A percentile compares a stretch with the other conserved stretches of the same genome.
Evolutionary conservation across 2,113 vertebrate genomes (phyloP).

Genomic region (Chionodraco myersi): DNA sequence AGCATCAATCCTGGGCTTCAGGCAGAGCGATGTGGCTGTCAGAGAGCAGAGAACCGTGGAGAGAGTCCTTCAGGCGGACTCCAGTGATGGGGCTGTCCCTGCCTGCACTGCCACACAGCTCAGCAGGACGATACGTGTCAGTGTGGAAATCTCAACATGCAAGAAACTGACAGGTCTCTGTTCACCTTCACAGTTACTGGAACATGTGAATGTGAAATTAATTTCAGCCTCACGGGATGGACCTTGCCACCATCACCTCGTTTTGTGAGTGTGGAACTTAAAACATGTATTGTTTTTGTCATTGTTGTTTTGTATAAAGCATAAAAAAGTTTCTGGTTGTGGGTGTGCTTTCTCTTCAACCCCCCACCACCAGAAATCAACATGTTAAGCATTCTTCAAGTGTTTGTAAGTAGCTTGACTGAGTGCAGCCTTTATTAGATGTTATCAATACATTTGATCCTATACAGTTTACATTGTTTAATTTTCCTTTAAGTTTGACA

Average conservation of each 20-base stretch:
- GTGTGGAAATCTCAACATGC: not conserved
- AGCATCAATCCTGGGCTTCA: not conserved
- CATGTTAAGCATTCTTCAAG: not conserved
- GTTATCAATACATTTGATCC: not conserved
- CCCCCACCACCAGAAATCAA: not conserved
- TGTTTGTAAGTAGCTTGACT: not conserved
- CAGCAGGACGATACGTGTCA: not conserved
- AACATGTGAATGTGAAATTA: not conserved
- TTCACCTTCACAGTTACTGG: conserved; percentile 3
- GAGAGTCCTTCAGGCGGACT: not conserved
- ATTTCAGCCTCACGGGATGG: conserved; percentile 30
- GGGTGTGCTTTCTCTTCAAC: not conserved
- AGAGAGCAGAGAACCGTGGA: conserved; percentile 14
- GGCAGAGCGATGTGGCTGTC: conserved; percentile 21
- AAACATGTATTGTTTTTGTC: conserved; percentile 60
- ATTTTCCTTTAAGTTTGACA: too few species aligned
- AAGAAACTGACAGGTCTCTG: not conserved
- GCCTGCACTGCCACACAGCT: not conserved
- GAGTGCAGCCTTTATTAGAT: not conserved
- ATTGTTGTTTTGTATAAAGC: conserved; percentile 73
- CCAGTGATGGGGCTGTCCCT: conserved; percentile 30
- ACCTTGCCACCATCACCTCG: conserved; percentile 52
- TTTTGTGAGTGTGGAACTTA: conserved; percentile 48
- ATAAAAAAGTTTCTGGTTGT: conserved; percentile 11
- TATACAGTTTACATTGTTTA: too few species aligned